Evolutionary conservation across 2,888 invertebrate species (phyloP).

Genomic region (Drosophila borborema): DNA sequence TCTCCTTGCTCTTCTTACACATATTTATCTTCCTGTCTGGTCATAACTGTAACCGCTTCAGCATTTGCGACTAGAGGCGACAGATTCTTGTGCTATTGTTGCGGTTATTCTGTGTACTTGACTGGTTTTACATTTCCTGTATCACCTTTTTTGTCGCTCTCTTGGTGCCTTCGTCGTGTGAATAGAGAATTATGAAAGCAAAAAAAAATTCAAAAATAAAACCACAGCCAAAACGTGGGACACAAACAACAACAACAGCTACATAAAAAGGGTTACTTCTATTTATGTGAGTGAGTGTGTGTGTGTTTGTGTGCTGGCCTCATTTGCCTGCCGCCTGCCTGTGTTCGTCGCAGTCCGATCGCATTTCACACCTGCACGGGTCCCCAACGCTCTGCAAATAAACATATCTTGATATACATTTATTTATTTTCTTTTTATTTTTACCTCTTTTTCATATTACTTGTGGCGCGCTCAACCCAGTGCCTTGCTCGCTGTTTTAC

Average conservation of each 20-base stretch:
- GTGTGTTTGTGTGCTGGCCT: conserved; percentile 46
- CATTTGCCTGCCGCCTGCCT: conserved; percentile 49
- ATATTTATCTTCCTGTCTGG: conserved; percentile 14
- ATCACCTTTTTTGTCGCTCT: conserved; percentile 62
- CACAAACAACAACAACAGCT: conserved; percentile 12
- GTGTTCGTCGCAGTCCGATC: conserved; percentile 48
- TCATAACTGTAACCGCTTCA: conserved; percentile 51
- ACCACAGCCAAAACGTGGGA: conserved; percentile 53
- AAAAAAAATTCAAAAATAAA: conserved; percentile 43
- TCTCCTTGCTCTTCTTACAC: not conserved
- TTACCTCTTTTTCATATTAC: conserved; percentile 51
- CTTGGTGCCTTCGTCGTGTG: conserved; percentile 40
- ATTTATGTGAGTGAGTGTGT: not conserved
- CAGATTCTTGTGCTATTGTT: conserved; percentile 45
- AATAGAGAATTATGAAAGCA: conserved; percentile 64
- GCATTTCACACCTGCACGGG: conserved; percentile 65
- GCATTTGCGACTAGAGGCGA: conserved; percentile 42
- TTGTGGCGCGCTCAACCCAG: conserved; percentile 22
- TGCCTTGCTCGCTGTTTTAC: conserved; percentile 20
- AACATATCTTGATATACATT: conserved; percentile 66
- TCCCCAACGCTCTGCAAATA: conserved; percentile 51
- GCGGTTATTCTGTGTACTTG: conserved; percentile 67
- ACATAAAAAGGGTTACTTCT: conserved; percentile 57
- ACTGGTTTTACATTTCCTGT: conserved; percentile 78
- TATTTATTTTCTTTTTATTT: conserved; percentile 56